phyloP scores from a whole-genome alignment of 2,113 vertebrate species.

The sheep (Ovis aries) region DNA sequence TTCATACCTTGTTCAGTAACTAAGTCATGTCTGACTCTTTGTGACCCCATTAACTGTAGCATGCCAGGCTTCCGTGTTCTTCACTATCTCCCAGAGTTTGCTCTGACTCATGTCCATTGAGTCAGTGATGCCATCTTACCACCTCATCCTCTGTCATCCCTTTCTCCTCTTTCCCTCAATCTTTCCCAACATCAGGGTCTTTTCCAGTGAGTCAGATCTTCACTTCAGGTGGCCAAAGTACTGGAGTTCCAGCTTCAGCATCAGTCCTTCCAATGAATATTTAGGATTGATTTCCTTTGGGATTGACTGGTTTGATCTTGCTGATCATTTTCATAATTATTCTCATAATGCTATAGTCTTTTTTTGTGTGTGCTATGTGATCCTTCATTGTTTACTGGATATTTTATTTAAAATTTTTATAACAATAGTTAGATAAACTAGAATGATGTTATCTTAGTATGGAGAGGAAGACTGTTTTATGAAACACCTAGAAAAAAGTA shows the following conservation, averaged over 20 bases:
- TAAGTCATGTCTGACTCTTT: neutral
- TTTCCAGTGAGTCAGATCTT: neutral
- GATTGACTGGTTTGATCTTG: neutral
- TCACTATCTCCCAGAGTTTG: neutral
- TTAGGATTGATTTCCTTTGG: neutral
- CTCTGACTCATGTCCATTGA: neutral
- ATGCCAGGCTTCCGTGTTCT: neutral
- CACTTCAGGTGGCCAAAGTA: neutral
- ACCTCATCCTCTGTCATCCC: neutral
- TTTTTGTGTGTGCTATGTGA: neutral
- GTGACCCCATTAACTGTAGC: neutral
- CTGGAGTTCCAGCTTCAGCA: neutral
- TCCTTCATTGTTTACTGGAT: neutral
- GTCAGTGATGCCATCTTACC: neutral
- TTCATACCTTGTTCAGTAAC: neutral
- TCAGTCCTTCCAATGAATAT: neutral
- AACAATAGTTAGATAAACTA: neutral
- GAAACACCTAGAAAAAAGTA: neutral
- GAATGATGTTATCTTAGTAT: neutral
- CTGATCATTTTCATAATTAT: neutral
- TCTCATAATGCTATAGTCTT: neutral
- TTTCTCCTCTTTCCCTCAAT: neutral
- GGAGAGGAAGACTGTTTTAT: neutral
- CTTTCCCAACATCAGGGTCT: neutral
- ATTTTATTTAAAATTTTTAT: neutral